A percentile compares a stretch with the other conserved stretches of the same genome.
Conservation (phyloP, 2,888 invertebrate genomes). For the Netelia fuscicornis region DNA sequence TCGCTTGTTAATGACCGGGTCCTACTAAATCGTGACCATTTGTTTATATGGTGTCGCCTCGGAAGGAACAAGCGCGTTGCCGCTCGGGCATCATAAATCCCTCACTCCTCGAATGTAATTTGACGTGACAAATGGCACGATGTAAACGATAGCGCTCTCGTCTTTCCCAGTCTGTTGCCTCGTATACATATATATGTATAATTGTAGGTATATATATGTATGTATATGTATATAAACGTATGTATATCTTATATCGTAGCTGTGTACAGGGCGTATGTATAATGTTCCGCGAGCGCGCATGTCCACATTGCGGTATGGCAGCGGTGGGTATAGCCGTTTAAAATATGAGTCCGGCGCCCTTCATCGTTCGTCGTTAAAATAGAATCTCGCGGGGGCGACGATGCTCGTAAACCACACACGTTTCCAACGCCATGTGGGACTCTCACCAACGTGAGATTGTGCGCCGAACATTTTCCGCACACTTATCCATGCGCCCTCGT, state of each 20-base stretch:
- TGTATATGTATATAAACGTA: slow-evolving; percentile 7
- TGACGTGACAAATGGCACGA: slow-evolving; percentile 83
- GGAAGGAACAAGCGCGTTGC: slow-evolving; percentile 78
- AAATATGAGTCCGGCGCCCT: slow-evolving; percentile 75
- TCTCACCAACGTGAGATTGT: neutral
- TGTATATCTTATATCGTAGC: slow-evolving; percentile 23
- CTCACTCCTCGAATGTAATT: slow-evolving; percentile 77
- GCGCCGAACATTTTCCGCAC: slow-evolving; percentile 17
- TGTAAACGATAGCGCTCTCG: slow-evolving; percentile 78
- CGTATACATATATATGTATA: slow-evolving; percentile 3
- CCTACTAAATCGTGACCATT: slow-evolving; percentile 81
- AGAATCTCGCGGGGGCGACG: slow-evolving; percentile 65
- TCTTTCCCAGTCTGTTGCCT: slow-evolving; percentile 31
- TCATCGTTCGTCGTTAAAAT: slow-evolving; percentile 78
- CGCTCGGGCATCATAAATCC: slow-evolving; percentile 80
- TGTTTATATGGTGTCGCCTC: slow-evolving; percentile 80
- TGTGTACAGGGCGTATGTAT: slow-evolving; percentile 20
- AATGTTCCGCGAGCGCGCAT: slow-evolving; percentile 31
- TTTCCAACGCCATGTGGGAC: neutral
- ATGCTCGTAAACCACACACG: slow-evolving; percentile 8
- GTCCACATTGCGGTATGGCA: slow-evolving; percentile 35
- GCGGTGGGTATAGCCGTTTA: slow-evolving; percentile 66
- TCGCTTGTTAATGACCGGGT: slow-evolving; percentile 80
- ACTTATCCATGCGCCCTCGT: slow-evolving; percentile 44
- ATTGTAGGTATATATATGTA: slow-evolving; percentile 34